Evolutionary conservation across 2,888 invertebrate genomes (phyloP).

Genomic region (Cephonodes hylas): DNA sequence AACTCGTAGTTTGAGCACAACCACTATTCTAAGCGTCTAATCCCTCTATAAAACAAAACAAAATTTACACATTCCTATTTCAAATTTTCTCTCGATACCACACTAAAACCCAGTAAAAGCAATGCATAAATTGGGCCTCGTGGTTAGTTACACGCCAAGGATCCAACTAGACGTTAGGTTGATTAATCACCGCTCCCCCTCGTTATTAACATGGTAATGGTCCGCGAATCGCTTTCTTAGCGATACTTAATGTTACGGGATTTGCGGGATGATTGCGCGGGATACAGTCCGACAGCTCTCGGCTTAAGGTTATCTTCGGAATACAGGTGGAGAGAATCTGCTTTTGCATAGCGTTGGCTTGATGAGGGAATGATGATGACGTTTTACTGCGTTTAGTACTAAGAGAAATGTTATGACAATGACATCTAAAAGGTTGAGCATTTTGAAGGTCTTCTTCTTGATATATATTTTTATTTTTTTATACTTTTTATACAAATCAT

Average conservation of each 20-base stretch:
- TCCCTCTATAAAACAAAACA: not conserved
- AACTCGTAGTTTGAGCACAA: too few species aligned
- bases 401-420: not conserved
- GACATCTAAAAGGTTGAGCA: too few species aligned
- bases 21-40: not conserved
- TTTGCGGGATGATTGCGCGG: constrained; percentile 72
- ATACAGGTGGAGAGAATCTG: constrained; percentile 42
- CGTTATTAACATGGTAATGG: constrained; percentile 81
- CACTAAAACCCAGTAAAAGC: constrained; percentile 39
- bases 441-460: too few species aligned
- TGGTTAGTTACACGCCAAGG: constrained; percentile 52
- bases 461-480: too few species aligned
- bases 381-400: not conserved
- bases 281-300: constrained; percentile 40
- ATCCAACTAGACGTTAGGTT: constrained; percentile 70
- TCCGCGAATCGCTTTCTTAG: constrained; percentile 78
- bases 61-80: not conserved
- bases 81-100: not conserved
- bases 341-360: not conserved
- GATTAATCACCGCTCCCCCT: constrained; percentile 76
- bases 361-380: not conserved
- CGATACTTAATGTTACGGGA: constrained; percentile 78
- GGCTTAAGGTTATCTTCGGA: constrained; percentile 54
- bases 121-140: constrained; percentile 74
- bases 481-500: too few species aligned